Evolutionary conservation across 2,113 vertebrate genomes (phyloP), one percentile per base, ranked within the genome.

Genomic region (Cervus canadensis): DNA sequence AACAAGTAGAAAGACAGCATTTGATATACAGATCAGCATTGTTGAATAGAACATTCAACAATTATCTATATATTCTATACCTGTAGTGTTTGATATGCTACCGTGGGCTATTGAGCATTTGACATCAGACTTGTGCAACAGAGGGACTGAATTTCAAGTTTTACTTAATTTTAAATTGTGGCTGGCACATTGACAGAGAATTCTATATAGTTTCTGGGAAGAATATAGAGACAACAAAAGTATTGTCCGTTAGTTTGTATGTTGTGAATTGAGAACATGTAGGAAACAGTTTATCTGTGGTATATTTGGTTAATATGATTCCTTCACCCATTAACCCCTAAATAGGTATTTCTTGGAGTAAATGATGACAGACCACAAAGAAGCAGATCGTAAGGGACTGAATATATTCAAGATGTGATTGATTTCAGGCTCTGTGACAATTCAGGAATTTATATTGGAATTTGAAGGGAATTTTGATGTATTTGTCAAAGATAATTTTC

Each of bases 111-210:
- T 7, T 76, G 25, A 62, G 16, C 36, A 48, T 9, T 87, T 74
- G 56, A 48, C 54, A 52, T 40, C 14, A 62, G 36, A 6, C 23
- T 81, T 23, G 10, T 50, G 3, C 21, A 43, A 30, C 5, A 9
- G 54, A 82, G 15, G 52, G 12, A 21, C 15, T 87, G 54, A 89
- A 60, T 52, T 88, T 54, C 76, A 48, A 57, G 76, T 85, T 92
- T 57, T 88, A 87, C 13, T 89, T 95, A 59, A 60, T 94, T 95
- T 96, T 86, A 92, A 52, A 79, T 71, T 60, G n/a, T 87, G 36
- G 23, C 21, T 87, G 71, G 6, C 50, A 87, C 89, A 81, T 50
- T 89, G 43, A 89, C 2, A 45, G 28, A 81, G 50, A 74, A 28
- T 50, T 64, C 26, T 57, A 25, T 26, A 19, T 16, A 83, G 45